phyloP scores from a whole-genome alignment of 2,888 invertebrate genomes.

The Drosophila sordidula region DNA sequence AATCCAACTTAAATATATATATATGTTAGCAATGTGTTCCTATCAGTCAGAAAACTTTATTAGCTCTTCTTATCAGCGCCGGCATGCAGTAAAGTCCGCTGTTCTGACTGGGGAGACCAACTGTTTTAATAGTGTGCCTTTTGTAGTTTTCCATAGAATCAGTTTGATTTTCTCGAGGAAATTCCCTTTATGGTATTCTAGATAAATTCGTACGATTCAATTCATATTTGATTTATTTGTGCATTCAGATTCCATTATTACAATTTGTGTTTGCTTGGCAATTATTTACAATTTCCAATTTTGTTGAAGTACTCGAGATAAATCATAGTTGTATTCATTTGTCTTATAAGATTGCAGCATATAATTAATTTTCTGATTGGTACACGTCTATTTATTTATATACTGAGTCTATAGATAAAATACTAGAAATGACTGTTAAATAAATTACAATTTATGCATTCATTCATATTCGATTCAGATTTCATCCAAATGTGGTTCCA shows the following conservation, averaged over 20 bases:
- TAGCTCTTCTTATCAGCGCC: constrained; percentile 23
- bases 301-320: too few species aligned
- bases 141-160: constrained; percentile 3
- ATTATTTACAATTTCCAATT: too few species aligned
- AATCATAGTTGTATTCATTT: too few species aligned
- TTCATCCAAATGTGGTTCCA: not conserved
- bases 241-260: too few species aligned
- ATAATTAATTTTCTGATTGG: too few species aligned
- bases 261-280: too few species aligned
- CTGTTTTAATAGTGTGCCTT: not conserved
- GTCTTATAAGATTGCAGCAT: too few species aligned
- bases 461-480: not conserved
- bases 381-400: too few species aligned
- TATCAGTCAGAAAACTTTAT: not conserved
- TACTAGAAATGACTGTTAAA: too few species aligned
- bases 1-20: constrained; percentile 2
- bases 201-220: too few species aligned
- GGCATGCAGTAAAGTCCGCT: not conserved
- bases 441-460: too few species aligned
- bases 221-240: not conserved
- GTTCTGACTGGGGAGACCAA: constrained; percentile 5
- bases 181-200: not conserved
- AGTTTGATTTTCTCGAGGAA: not conserved
- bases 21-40: not conserved
- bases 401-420: too few species aligned